Conservation (phyloP, 2,797 vertebrate genomes). For the Bufotes viridis region DNA sequence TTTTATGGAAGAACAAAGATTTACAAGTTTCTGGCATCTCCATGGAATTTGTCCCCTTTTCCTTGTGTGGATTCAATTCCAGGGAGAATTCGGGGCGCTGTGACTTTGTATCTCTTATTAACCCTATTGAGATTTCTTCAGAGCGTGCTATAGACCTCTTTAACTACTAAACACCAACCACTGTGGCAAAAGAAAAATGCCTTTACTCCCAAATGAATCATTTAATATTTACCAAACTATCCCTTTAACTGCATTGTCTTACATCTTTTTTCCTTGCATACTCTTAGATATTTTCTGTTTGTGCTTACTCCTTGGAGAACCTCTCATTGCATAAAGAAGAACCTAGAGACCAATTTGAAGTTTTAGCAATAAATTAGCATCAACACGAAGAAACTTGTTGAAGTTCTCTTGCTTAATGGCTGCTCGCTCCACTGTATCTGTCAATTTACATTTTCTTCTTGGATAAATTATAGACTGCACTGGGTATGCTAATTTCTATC, state of each 20-base stretch:
- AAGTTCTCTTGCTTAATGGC: constrained; percentile 16
- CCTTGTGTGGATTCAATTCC: too few species aligned
- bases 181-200: too few species aligned
- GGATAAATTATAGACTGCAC: constrained; percentile 41
- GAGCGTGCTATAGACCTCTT: too few species aligned
- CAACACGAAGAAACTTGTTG: constrained; percentile 26
- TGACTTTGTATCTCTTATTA: too few species aligned
- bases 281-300: neutral
- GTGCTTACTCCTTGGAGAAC: neutral
- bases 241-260: neutral
- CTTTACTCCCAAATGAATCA: neutral
- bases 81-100: too few species aligned
- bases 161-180: too few species aligned
- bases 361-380: constrained; percentile 43
- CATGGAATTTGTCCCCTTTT: too few species aligned
- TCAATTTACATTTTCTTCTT: constrained; percentile 30
- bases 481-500: neutral
- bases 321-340: neutral
- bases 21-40: too few species aligned
- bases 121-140: too few species aligned
- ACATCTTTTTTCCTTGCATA: neutral
- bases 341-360: constrained; percentile 33
- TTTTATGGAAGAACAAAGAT: too few species aligned
- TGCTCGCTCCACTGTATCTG: constrained; percentile 10
- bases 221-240: neutral